Evolutionary conservation across 2,797 vertebrate genomes (phyloP), one percentile per base, ranked within the genome.

Genomic region (Syncerus caffer): DNA sequence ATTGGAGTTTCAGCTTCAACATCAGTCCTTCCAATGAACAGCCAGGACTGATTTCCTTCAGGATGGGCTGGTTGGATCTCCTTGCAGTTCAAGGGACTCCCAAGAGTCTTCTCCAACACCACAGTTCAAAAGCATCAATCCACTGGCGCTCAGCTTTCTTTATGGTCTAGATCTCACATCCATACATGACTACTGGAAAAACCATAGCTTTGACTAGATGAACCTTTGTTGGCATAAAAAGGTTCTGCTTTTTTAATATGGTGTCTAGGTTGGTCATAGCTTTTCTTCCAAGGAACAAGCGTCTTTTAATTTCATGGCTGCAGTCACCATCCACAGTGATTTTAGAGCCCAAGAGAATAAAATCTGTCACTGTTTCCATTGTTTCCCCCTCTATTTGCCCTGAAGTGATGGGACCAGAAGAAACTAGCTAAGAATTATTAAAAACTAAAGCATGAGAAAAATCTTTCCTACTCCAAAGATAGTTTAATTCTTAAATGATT

Each of bases 401-500:
- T 12, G 1, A 71, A 71, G 67, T 71, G 34, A 71, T 71, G 34
- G 9, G 67, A 23, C 11, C 19, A 38, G 67, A 71, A 71, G 67
- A 96, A 97, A 86, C 19, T 76, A 16, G 16, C 67, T 82, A 90
- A 91, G 34, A 80, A 96, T 29, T 84, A 93, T 38, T 62, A 84
- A 95, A 96, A 67, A 95, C 27, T 27, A 53, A 90, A 76, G 50
- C 34, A 90, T n/a, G 19, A 90, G n/a, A 74, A 93, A 96, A 96
- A 76, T 42, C 27, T 93, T 50, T 85, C 9, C 17, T 90, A 85
- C 21, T 80, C 90, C 34, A 71, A 94, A 86, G n/a, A 87, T 2
- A 90, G 60, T 71, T 96, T 71, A 79, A 78, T 51, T 95, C 67
- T 74, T 29, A 85, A 89, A 91, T 92, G 74, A 80, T 58, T 91